phyloP scores from a whole-genome alignment of 1,140 invertebrate genomes.

The Drosophila repletoides region DNA sequence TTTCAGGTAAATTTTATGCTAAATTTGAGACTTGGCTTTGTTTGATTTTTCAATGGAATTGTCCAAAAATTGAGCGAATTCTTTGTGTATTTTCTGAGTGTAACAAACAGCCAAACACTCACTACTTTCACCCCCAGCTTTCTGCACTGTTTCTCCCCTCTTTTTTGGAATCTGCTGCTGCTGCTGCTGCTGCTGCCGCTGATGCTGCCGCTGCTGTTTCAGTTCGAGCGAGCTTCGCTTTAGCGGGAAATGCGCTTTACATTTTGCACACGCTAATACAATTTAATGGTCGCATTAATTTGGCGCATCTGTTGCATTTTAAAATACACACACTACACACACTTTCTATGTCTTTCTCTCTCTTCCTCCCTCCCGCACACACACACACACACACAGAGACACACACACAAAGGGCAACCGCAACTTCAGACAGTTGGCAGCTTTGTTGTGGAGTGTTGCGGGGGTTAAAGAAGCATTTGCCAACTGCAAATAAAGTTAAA shows the following conservation, averaged over 20 bases:
- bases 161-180: slow-evolving; percentile 33
- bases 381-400: neutral
- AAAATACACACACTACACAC: slow-evolving; percentile 52
- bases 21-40: too few relatives aligned
- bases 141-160: neutral
- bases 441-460: slow-evolving; percentile 45
- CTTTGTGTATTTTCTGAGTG: too few relatives aligned
- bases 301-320: slow-evolving; percentile 80
- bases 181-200: slow-evolving; percentile 1
- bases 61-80: too few relatives aligned
- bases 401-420: slow-evolving; percentile 14
- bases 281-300: slow-evolving; percentile 80
- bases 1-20: too few relatives aligned
- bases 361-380: neutral
- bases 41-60: too few relatives aligned
- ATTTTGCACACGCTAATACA: slow-evolving; percentile 79
- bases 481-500: slow-evolving; percentile 70
- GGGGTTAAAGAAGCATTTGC: slow-evolving; percentile 51
- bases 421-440: slow-evolving; percentile 20
- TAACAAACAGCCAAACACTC: slow-evolving; percentile 6
- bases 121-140: slow-evolving; percentile 31
- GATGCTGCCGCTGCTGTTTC: neutral
- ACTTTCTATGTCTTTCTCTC: neutral
- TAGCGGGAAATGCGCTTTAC: slow-evolving; percentile 70
- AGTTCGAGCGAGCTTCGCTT: neutral